Evolutionary conservation across 2,113 vertebrate species (phyloP).

Genomic region (Cephalopterus ornatus): DNA sequence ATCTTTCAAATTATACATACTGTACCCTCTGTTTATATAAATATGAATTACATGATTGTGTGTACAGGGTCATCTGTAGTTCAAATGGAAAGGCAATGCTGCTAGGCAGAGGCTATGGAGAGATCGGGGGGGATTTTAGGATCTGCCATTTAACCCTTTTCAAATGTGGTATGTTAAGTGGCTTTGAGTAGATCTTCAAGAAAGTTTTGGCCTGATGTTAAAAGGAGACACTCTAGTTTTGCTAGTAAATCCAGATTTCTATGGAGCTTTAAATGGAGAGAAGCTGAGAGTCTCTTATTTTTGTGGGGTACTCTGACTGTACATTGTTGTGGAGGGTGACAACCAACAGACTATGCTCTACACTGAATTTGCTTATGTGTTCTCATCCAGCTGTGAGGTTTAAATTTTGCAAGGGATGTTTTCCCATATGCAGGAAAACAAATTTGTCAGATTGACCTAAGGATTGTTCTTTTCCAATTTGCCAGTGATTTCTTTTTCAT

Average conservation of each 20-base stretch:
- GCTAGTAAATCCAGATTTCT: not conserved
- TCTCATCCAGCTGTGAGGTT: conserved; percentile 40
- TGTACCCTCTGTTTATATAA: conserved; percentile 76
- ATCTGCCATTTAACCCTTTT: conserved; percentile 56
- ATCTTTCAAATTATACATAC: conserved; percentile 74
- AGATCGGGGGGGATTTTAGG: not conserved
- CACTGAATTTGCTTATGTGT: conserved; percentile 27
- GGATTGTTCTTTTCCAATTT: conserved; percentile 30
- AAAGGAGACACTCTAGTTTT: not conserved
- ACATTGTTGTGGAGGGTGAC: not conserved
- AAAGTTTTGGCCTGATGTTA: not conserved
- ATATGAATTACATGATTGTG: conserved; percentile 77
- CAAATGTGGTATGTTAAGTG: not conserved
- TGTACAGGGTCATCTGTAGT: conserved; percentile 69
- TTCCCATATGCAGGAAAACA: conserved; percentile 8
- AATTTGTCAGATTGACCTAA: conserved; percentile 33
- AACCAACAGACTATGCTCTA: conserved; percentile 11
- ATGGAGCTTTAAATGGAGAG: not conserved
- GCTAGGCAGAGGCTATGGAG: conserved; percentile 11
- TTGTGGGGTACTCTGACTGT: not conserved
- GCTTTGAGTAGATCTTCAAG: not conserved
- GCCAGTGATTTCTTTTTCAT: conserved; percentile 22
- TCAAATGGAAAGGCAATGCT: conserved; percentile 67
- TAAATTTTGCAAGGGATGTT: conserved; percentile 22
- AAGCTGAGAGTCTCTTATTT: not conserved